Percentiles rank a stretch among this genome's conserved stretches.
Evolutionary conservation across 2,113 vertebrate genomes (phyloP).

Genomic region (Rafetus swinhoei): DNA sequence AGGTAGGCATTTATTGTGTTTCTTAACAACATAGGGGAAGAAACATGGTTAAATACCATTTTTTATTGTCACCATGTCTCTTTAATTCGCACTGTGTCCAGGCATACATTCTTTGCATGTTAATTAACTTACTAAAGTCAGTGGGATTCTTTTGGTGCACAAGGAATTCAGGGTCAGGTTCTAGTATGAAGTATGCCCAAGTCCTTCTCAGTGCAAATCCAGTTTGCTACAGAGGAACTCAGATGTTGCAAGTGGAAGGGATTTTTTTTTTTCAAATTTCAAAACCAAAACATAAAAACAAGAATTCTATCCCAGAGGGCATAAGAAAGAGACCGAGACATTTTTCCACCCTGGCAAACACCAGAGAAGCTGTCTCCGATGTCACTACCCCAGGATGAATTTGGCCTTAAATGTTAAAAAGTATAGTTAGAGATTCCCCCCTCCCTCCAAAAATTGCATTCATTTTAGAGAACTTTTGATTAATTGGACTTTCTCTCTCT

Average conservation of each 20-base stretch:
- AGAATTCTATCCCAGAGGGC: not conserved
- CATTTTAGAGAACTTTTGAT: not conserved
- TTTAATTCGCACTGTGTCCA: not conserved
- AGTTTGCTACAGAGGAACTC: not conserved
- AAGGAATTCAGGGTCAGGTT: not conserved
- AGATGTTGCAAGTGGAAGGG: not conserved
- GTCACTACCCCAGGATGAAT: not conserved
- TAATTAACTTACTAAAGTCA: rapidly evolving
- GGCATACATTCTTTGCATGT: not conserved
- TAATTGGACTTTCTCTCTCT: not conserved
- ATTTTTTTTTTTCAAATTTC: not conserved
- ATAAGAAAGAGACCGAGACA: not conserved
- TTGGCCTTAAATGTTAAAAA: not conserved
- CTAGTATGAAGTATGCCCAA: not conserved
- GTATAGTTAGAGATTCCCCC: not conserved
- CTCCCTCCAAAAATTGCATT: not conserved
- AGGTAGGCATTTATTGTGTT: not conserved
- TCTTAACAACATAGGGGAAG: not conserved
- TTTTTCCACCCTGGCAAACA: not conserved
- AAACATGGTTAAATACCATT: not conserved
- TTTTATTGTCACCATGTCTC: not conserved
- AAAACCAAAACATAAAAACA: not conserved
- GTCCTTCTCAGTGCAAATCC: not conserved
- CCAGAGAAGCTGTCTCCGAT: not conserved
- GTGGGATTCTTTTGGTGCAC: not conserved